These are phyloP conservation scores for Euthynnus affinis DNA, from an alignment of 2,797 vertebrate species.

Conservation along the genomic window DNA sequence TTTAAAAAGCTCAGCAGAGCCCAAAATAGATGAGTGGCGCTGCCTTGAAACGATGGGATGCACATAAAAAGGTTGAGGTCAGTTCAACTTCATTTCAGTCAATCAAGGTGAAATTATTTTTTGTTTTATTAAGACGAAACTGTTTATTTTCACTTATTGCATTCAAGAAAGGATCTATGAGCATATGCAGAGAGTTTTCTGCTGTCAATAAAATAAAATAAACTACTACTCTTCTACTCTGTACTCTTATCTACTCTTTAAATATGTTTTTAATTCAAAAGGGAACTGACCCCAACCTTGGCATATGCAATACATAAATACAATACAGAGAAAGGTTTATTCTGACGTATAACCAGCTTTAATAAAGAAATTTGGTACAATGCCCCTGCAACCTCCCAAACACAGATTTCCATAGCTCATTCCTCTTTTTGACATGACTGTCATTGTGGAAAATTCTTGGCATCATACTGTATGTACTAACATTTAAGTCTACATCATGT, in stretches of 20 bases:
- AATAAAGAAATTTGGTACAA: constrained; percentile 20
- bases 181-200: constrained; percentile 14
- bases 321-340: constrained; percentile 12
- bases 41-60: constrained; percentile 29
- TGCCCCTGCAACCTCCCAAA: constrained; percentile 8
- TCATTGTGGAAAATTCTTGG: constrained; percentile 19
- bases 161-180: constrained; percentile 4
- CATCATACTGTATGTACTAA: constrained; percentile 65
- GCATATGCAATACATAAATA: constrained; percentile 2
- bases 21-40: constrained; percentile 55
- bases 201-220: not conserved
- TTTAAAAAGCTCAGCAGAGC: constrained; percentile 61
- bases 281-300: constrained; percentile 2
- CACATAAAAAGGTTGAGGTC: constrained; percentile 51
- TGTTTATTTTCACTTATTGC: constrained; percentile 17
- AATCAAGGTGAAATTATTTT: constrained; percentile 12
- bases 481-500: constrained; percentile 60
- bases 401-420: constrained; percentile 3
- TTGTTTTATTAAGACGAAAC: not conserved
- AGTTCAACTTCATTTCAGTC: constrained; percentile 41
- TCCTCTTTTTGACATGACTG: constrained; percentile 26
- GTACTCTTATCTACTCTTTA: not conserved
- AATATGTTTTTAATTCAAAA: constrained; percentile 22
- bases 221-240: no score
- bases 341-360: constrained; percentile 7